Conservation (phyloP, 2,113 vertebrate genomes). For the Gymnogyps californianus region DNA sequence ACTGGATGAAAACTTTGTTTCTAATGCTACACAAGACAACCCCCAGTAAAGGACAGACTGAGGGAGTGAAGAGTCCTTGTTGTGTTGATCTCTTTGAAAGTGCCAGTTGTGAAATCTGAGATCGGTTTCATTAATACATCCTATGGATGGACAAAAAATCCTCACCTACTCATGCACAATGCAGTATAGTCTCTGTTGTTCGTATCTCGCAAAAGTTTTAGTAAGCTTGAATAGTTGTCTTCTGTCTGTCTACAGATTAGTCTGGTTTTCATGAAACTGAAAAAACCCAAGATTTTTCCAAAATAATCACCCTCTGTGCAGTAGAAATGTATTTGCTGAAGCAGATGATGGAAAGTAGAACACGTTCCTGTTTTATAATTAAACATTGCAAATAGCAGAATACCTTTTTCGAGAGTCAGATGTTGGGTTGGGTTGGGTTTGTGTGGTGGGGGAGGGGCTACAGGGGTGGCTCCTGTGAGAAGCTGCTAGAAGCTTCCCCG, state of each 20-base stretch:
- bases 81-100: background rate
- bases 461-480: no score
- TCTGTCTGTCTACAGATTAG: background rate
- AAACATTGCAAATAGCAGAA: background rate
- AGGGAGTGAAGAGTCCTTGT: background rate
- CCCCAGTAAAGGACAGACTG: background rate
- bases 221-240: background rate
- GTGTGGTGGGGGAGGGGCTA: no score
- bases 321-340: background rate
- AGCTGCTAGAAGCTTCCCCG: no score
- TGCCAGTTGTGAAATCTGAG: background rate
- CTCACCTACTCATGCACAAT: background rate
- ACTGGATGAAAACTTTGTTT: background rate
- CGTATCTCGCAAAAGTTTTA: background rate
- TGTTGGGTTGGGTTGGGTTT: background rate
- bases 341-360: background rate
- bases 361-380: background rate
- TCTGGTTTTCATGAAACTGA: background rate
- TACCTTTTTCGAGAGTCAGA: background rate
- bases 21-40: background rate
- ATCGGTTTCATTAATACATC: background rate
- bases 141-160: background rate
- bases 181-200: background rate
- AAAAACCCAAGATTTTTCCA: background rate
- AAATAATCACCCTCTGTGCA: background rate